Conservation (phyloP, 92 coral and sea anemone species). For the Bergia puertoricense region DNA sequence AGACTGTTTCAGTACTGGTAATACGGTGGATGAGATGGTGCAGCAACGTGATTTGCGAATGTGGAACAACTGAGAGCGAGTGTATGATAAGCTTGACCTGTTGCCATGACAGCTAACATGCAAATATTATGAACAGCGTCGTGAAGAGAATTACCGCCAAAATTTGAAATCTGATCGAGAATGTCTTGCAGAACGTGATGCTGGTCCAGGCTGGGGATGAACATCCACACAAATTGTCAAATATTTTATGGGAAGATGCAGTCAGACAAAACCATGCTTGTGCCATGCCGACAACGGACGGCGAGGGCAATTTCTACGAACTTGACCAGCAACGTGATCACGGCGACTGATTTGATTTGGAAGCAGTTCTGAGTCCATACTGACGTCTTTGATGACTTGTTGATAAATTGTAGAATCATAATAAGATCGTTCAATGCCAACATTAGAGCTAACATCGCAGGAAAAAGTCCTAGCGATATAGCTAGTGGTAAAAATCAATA, state of each 20-base stretch:
- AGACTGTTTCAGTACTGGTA: background rate
- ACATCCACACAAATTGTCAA: background rate
- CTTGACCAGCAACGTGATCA: background rate
- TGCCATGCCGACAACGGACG: background rate
- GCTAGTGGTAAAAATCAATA: background rate
- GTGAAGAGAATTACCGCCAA: slow-evolving; percentile 2
- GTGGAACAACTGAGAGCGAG: background rate
- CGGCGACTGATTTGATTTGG: no score
- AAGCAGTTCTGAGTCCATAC: background rate
- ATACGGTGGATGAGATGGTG: slow-evolving; percentile 1
- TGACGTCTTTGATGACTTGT: no score
- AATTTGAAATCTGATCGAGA: background rate
- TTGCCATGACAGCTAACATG: slow-evolving; percentile 2
- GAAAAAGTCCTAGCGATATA: background rate
- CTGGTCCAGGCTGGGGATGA: slow-evolving; percentile 10
- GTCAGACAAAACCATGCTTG: background rate
- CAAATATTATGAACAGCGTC: background rate
- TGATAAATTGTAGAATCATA: no score
- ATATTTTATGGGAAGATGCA: background rate
- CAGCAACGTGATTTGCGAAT: slow-evolving; percentile 3
- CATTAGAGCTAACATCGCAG: background rate
- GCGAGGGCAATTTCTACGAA: background rate
- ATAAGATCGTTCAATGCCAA: background rate
- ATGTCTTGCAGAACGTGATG: background rate
- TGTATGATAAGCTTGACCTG: background rate